A percentile compares a stretch with the other conserved stretches of the same genome.
phyloP scores from a whole-genome alignment of 2,113 vertebrate species.

The Dasypus novemcinctus region DNA sequence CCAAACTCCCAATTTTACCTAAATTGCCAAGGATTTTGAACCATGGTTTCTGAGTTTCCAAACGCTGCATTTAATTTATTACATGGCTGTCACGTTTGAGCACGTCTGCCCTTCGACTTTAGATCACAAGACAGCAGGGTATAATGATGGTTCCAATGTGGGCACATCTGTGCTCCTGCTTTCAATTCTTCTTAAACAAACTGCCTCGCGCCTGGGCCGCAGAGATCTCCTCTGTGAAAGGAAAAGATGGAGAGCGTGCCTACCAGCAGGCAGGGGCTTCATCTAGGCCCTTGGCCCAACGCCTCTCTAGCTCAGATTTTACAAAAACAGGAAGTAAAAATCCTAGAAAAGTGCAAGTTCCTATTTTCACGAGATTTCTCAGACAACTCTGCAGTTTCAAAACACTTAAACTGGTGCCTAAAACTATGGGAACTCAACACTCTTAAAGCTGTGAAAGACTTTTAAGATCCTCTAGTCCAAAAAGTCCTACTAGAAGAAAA shows the following conservation, averaged over 20 bases:
- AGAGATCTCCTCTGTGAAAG: not conserved
- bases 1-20: not conserved
- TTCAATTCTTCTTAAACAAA: not conserved
- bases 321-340: conserved; percentile 21
- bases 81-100: not conserved
- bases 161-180: not conserved
- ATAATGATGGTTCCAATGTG: not conserved
- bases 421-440: not conserved
- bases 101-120: not conserved
- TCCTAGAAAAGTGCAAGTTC: conserved; percentile 54
- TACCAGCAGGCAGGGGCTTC: not conserved
- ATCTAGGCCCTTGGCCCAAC: not conserved
- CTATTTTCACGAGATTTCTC: conserved; percentile 54
- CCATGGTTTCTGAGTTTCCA: not conserved
- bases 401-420: not conserved
- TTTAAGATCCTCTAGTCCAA: not conserved
- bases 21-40: conserved; percentile 8
- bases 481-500: conserved; percentile 27
- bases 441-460: not conserved
- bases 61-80: not conserved
- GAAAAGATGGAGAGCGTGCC: not conserved
- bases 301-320: not conserved
- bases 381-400: conserved; percentile 26
- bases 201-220: not conserved
- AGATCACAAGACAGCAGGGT: not conserved